Evolutionary conservation across 2,113 vertebrate species (phyloP).

Genomic region (Bufo bufo): DNA sequence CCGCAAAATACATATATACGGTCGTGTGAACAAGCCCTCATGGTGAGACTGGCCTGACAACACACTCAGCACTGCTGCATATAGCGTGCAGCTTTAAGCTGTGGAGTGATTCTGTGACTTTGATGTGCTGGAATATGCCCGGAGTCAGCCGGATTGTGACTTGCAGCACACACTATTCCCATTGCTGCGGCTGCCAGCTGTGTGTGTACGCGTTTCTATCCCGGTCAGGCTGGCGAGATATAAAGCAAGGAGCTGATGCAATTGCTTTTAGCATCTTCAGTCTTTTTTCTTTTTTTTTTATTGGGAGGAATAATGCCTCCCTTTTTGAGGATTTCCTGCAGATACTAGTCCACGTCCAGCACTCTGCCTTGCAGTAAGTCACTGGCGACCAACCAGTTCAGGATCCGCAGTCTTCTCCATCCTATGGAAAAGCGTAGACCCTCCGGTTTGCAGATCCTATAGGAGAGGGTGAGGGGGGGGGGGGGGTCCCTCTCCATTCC

Average conservation of each 20-base stretch:
- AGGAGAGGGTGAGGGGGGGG: not conserved
- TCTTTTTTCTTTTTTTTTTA: not conserved
- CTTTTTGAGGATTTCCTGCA: conserved; percentile 64
- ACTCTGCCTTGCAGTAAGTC: conserved; percentile 79
- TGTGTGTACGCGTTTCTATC: not conserved
- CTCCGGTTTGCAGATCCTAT: conserved; percentile 69
- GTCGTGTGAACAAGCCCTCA: too few species aligned
- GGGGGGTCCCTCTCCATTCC: not conserved
- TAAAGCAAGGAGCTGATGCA: conserved; percentile 61
- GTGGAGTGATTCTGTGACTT: not conserved
- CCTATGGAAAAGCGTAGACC: conserved; percentile 77
- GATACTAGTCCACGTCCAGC: conserved; percentile 64
- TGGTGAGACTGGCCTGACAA: too few species aligned
- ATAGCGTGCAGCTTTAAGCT: not conserved
- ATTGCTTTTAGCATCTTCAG: conserved; percentile 52
- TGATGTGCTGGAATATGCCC: conserved; percentile 31
- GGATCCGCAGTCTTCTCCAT: conserved; percentile 78
- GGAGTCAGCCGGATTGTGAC: conserved; percentile 2
- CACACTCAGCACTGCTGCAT: not conserved
- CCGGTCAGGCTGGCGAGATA: conserved; percentile 7
- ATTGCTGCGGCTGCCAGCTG: conserved; percentile 27
- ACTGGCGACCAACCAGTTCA: conserved; percentile 78
- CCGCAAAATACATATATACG: too few species aligned
- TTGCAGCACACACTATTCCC: conserved; percentile 4
- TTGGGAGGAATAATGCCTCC: conserved; percentile 62